Evolutionary conservation across 1,140 invertebrate species (phyloP), one percentile per base, ranked within the genome.

Genomic region (Bombus fervidus): DNA sequence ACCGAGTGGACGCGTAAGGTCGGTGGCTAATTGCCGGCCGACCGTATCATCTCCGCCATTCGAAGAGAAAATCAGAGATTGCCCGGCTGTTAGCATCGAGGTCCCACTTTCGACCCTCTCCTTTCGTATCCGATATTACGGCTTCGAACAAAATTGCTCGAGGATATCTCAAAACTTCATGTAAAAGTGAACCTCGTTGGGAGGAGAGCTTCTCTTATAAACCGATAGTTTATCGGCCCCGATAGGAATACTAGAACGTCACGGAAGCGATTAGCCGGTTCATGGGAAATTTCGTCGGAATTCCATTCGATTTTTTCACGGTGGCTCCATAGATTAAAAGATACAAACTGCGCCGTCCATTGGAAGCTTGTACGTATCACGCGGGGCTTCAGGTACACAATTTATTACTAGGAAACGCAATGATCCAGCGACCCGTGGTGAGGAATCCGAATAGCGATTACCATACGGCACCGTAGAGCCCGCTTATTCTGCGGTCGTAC

Each of bases 391-490:
- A 71, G 74, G 77, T 79, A 77, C 74, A 73, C 69, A 68, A 82
- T 89, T 83, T 81, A 88, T 90, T 81, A 86, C 88, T 82, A 87
- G 86, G 87, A 90, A 87, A 87, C 77, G 88, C 88, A 85, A 83
- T 85, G 83, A 88, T 91, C 86, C 78, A 84, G 73, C 83, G 86
- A 86, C 77, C 79, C 66, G 88, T 59, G 83, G 71, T 68, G 86
- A 86, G 86, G 83, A 81, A 87, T 90, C 74, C 83, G 66, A 81
- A 87, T 75, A 86, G 85, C 86, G 86, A 91, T 90, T 90, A 88
- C 88, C 86, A 90, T 88, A 90, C 86, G 73, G 53, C 34, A 80
- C 87, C 86, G 34, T 72, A 76, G 57, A 59, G 53, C 53, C 8
- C 66, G 78, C 57, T 89, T 83, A 79, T 84, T 81, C 62, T 64